Base-by-base conservation (phyloP, 1,140 invertebrate species). In the Nilaparvata lugens region DNA sequence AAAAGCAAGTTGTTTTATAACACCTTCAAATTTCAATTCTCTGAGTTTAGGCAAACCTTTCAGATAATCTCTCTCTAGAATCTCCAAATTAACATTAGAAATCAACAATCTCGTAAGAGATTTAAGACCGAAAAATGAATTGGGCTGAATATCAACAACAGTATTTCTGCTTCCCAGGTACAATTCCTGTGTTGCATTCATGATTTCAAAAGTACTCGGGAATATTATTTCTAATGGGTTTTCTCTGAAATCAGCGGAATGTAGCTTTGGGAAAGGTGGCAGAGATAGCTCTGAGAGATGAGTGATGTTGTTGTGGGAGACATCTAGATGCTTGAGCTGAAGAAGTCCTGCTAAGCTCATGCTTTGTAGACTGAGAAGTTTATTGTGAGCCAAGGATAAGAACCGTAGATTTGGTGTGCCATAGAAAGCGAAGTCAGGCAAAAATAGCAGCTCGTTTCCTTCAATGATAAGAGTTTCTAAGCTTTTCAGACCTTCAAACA, bases 391-490 rank as follows among this genome's bases (percentile, higher is more conserved):
- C 52, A 87, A 65, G 1, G 83, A 86, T 19, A 87, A 67, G 4
- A 73, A 75, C 70, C 75, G 81, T 16, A 87, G 67, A 64, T 82
- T 81, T 14, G 79, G 77, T 1, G 83, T 82, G 2, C 83, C 83
- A 67, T 83, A 83, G 63, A 87, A 84, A 16, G 83, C 79, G 69
- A 86, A 86, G 53, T 84, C 78, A 9, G 83, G 82, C 51, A 87
- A 77, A 48, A 82, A 81, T 64, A 77, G 75, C 7, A 87, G 75
- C 43, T 78, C 75, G 64, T 86, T 86, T 57, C 76, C 76, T 52
- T 85, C 82, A 25, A 87, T 66, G 21, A 82, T 80, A 16, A 87
- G 73, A 64, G 79, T 80, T 60, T 79, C 72, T 9, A 87, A 65
- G 54, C 76, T 79, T 2, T 75, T 67, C 2, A 86, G 67, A 14